These are phyloP conservation scores for Riparia riparia DNA, from an alignment of 2,113 vertebrate genomes.

Conservation along the genomic window DNA sequence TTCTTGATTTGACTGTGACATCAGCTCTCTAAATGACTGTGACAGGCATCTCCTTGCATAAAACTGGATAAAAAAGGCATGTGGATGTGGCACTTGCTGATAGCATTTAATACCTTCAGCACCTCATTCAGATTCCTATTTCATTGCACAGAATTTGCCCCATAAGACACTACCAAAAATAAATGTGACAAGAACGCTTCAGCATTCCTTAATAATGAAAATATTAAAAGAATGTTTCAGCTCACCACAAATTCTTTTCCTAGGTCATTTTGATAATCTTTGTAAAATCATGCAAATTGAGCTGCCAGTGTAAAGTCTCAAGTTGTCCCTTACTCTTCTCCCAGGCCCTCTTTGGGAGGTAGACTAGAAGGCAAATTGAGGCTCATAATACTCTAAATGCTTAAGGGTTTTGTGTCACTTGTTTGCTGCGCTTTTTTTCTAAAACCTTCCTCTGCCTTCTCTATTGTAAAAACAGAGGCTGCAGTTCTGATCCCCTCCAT, in stretches of 20 bases:
- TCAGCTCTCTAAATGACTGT: not conserved
- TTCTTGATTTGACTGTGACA: not conserved
- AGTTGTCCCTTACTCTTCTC: not conserved
- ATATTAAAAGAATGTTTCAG: not conserved
- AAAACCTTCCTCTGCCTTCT: not conserved
- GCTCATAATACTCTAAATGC: not conserved
- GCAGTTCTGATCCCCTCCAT: not conserved
- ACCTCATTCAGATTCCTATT: not conserved
- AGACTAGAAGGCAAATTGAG: not conserved
- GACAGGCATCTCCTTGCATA: not conserved
- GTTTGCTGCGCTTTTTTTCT: not conserved
- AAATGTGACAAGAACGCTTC: not conserved
- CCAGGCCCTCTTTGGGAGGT: not conserved
- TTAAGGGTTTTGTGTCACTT: not conserved
- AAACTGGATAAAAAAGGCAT: not conserved
- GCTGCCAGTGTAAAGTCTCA: not conserved
- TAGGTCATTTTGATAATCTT: not conserved
- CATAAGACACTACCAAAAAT: not conserved
- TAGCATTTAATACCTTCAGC: not conserved
- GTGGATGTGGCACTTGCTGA: not conserved
- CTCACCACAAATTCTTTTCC: not conserved
- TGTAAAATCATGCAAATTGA: not conserved
- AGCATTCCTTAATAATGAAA: conserved; percentile 14
- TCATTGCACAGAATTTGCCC: not conserved
- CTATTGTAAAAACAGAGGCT: not conserved